Percentiles rank a stretch among this genome's conserved stretches.
phyloP scores from a whole-genome alignment of 2,888 invertebrate genomes.

The Allygus modestus region DNA sequence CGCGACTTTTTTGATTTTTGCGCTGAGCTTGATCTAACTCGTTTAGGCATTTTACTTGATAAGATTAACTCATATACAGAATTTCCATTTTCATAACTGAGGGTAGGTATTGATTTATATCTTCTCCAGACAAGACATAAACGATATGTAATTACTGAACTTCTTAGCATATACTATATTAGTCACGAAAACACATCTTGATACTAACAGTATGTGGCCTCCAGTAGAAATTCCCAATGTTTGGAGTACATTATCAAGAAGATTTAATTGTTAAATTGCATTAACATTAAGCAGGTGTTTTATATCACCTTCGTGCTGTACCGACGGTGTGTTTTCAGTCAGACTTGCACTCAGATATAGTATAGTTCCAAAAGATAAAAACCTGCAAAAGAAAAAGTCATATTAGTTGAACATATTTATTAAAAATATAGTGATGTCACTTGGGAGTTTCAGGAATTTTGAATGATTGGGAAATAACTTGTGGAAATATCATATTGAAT shows the following conservation, averaged over 20 bases:
- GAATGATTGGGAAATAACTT: too few species aligned
- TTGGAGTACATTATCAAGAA: not conserved
- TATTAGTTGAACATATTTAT: not conserved
- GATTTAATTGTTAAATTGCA: not conserved
- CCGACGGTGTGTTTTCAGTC: not conserved
- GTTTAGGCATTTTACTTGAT: conserved; percentile 32
- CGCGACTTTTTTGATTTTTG: conserved; percentile 30
- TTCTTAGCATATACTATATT: not conserved
- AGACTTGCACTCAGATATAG: not conserved
- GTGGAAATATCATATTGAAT: too few species aligned
- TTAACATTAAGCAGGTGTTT: not conserved
- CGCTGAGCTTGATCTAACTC: not conserved
- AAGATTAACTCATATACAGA: not conserved
- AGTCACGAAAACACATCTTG: conserved; percentile 3
- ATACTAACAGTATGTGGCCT: not conserved
- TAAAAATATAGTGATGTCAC: too few species aligned
- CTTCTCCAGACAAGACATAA: conserved; percentile 22
- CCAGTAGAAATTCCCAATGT: not conserved
- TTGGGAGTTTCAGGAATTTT: too few species aligned
- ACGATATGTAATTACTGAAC: conserved; percentile 23
- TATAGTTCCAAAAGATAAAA: conserved; percentile 1
- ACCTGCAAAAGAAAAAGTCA: not conserved
- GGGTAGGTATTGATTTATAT: not conserved
- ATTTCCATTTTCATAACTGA: not conserved
- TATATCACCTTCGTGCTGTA: not conserved